Conservation (phyloP, 1,140 invertebrate species). For the Oedothorax gibbosus region DNA sequence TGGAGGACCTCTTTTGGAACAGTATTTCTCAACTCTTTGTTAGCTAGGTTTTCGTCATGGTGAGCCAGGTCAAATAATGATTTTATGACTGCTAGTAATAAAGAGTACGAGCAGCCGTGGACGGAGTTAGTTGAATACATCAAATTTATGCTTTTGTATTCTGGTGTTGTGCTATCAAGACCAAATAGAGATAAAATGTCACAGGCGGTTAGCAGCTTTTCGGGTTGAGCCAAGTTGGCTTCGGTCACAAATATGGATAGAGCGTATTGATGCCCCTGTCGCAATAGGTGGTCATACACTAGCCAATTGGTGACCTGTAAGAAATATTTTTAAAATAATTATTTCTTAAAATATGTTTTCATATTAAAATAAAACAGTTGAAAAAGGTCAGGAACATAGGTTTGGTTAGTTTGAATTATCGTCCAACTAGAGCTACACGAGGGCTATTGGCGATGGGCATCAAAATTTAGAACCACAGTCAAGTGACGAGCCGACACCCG, state of each 20-base stretch:
- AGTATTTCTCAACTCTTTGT: neutral
- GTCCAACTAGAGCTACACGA: neutral
- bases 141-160: slow-evolving; percentile 23
- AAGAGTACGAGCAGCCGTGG: slow-evolving; percentile 12
- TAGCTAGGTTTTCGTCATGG: slow-evolving; percentile 1
- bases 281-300: slow-evolving; percentile 43
- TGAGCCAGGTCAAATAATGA: slow-evolving; percentile 9
- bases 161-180: slow-evolving; percentile 7
- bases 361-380: neutral
- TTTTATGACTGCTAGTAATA: slow-evolving; percentile 42
- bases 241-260: slow-evolving; percentile 45
- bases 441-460: neutral
- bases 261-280: slow-evolving; percentile 37
- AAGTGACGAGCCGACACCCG: too few relatives aligned
- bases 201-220: slow-evolving; percentile 35
- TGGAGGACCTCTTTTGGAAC: neutral
- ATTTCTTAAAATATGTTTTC: neutral
- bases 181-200: slow-evolving; percentile 48
- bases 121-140: slow-evolving; percentile 11
- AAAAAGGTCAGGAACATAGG: too few relatives aligned
- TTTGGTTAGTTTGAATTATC: neutral
- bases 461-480: neutral
- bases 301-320: slow-evolving; percentile 54
- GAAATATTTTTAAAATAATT: neutral
- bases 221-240: slow-evolving; percentile 30